Evolutionary conservation across 2,888 invertebrate species (phyloP).

Genomic region (Brachypalpus laphriformis): DNA sequence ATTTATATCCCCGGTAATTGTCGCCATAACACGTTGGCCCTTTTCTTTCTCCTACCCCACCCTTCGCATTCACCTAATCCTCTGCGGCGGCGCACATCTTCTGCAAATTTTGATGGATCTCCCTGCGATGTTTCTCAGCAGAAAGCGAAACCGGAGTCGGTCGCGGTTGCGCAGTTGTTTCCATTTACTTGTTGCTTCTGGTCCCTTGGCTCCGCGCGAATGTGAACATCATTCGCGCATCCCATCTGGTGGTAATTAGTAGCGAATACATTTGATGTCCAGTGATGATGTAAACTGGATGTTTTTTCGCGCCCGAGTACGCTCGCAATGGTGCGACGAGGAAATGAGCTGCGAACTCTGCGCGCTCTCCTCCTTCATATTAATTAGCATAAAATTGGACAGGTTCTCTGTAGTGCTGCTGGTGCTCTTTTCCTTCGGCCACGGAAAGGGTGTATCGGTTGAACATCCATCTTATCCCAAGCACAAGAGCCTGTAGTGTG

Average conservation of each 20-base stretch:
- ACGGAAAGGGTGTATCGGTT: slow-evolving; percentile 1
- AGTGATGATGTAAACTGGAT: slow-evolving; percentile 74
- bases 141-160: slow-evolving; percentile 20
- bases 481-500: neutral
- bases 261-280: slow-evolving; percentile 73
- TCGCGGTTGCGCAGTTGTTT: slow-evolving; percentile 6
- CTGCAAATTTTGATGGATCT: slow-evolving; percentile 35
- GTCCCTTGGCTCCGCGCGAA: slow-evolving; percentile 2
- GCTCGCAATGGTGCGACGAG: neutral
- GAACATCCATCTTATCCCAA: slow-evolving; percentile 39
- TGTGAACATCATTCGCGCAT: slow-evolving; percentile 57
- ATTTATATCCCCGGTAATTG: slow-evolving; percentile 44
- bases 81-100: neutral
- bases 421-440: neutral
- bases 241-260: slow-evolving; percentile 73
- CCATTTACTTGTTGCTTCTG: slow-evolving; percentile 7
- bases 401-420: slow-evolving; percentile 31
- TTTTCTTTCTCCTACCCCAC: neutral
- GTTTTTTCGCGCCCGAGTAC: slow-evolving; percentile 69
- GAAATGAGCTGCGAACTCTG: slow-evolving; percentile 26
- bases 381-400: slow-evolving; percentile 62
- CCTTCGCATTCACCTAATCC: neutral
- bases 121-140: neutral
- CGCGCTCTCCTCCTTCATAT: slow-evolving; percentile 19
- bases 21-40: slow-evolving; percentile 34